Conservation (phyloP, 2,797 vertebrate species). For the Crocidura indochinensis region DNA sequence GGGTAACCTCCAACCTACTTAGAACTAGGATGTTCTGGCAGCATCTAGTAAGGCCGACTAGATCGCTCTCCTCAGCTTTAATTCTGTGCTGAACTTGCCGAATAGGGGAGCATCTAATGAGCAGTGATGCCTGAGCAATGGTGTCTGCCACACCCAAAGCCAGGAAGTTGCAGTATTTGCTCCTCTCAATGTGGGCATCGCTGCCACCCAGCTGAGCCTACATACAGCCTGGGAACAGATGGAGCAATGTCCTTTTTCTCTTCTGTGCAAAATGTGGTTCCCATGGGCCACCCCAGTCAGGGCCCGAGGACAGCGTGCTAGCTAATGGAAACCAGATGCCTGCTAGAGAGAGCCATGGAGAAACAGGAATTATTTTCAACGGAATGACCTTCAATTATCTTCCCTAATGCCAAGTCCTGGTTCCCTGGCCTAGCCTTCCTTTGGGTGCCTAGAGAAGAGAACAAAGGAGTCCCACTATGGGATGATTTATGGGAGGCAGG, state of each 20-base stretch:
- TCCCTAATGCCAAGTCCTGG: constrained; percentile 54
- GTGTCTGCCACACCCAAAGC: not conserved
- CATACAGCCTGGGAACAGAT: constrained; percentile 82
- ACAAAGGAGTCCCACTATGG: constrained; percentile 61
- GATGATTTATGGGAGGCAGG: constrained; percentile 78
- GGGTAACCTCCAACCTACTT: not conserved
- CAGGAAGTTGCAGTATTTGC: not conserved
- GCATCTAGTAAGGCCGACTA: not conserved
- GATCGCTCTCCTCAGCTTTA: constrained; percentile 19
- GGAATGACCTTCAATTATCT: constrained; percentile 82
- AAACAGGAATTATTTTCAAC: constrained; percentile 84
- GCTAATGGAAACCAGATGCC: constrained; percentile 85
- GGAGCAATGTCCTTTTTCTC: constrained; percentile 70
- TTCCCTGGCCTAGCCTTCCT: constrained; percentile 68
- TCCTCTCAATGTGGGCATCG: constrained; percentile 48
- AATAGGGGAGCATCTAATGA: constrained; percentile 5
- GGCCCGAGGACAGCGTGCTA: constrained; percentile 80
- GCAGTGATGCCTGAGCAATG: not conserved
- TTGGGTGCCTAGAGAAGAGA: constrained; percentile 59
- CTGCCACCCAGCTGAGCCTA: constrained; percentile 51
- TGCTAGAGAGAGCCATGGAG: constrained; percentile 75
- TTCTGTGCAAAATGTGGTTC: constrained; percentile 83
- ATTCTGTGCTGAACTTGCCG: not conserved
- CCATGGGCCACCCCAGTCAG: constrained; percentile 72
- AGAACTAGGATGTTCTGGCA: not conserved